Conservation (phyloP, 2,888 invertebrate genomes). For the Heteromurus nitidus region DNA sequence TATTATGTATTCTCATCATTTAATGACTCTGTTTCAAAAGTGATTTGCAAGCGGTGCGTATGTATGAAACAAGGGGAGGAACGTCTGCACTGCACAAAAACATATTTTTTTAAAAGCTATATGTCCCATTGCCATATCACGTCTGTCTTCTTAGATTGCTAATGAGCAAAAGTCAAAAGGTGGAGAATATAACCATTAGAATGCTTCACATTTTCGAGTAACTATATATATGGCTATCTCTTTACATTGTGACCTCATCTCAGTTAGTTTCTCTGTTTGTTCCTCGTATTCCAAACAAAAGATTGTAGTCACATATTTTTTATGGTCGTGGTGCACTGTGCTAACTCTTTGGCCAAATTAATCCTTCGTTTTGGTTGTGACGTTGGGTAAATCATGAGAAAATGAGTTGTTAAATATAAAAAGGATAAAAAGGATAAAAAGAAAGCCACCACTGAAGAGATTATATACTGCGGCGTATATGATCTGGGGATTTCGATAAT, state of each 20-base stretch:
- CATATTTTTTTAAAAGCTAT: too few species aligned
- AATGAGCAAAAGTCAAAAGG: slow-evolving; percentile 35
- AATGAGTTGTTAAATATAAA: not conserved
- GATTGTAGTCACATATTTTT: not conserved
- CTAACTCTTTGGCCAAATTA: slow-evolving; percentile 11
- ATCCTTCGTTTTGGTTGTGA: slow-evolving; percentile 3
- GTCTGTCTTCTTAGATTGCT: slow-evolving; percentile 23
- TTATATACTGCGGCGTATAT: too few species aligned
- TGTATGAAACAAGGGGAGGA: too few species aligned
- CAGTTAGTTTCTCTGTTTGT: not conserved
- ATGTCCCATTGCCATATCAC: not conserved
- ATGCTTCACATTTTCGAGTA: slow-evolving; percentile 13
- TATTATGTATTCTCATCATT: not conserved
- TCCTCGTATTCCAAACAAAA: not conserved
- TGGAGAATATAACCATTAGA: slow-evolving; percentile 16
- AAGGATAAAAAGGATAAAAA: not conserved
- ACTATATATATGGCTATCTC: slow-evolving; percentile 24
- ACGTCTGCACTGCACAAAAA: too few species aligned
- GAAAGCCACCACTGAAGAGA: too few species aligned
- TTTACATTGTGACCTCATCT: slow-evolving; percentile 34
- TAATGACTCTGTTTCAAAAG: not conserved
- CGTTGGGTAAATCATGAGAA: not conserved
- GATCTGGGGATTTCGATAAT: too few species aligned
- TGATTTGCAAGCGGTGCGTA: not conserved
- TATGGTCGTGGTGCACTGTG: not conserved